Evolutionary conservation across 2,113 vertebrate genomes (phyloP).

Genomic region (Forbesichthys agassizii): DNA sequence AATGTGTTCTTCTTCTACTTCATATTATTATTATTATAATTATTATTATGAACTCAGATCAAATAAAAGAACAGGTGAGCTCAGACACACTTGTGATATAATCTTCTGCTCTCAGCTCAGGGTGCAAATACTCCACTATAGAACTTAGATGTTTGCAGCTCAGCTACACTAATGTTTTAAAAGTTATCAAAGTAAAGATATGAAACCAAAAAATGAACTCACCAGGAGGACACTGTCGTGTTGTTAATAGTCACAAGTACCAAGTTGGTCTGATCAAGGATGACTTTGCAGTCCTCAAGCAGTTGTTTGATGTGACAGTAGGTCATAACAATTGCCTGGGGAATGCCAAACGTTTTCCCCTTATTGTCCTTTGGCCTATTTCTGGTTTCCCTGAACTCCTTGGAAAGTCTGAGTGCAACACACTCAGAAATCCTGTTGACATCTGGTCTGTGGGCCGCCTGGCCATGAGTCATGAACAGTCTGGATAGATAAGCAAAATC

Average conservation of each 20-base stretch:
- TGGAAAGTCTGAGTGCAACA: slow-evolving; percentile 18
- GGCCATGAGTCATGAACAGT: slow-evolving; percentile 37
- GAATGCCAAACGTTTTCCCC: background rate
- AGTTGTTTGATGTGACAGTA: background rate
- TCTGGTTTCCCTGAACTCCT: slow-evolving; percentile 27
- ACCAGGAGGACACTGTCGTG: background rate
- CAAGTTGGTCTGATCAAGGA: background rate
- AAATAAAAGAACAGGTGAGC: no score
- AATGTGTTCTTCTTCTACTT: no score
- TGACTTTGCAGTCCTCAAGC: background rate
- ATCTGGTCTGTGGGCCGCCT: slow-evolving; percentile 19
- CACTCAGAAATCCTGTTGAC: slow-evolving; percentile 27
- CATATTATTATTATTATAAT: no score
- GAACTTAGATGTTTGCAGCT: no score
- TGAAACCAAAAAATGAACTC: background rate
- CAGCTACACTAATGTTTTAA: no score
- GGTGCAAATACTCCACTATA: no score
- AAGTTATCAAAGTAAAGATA: background rate
- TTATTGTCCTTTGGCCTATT: slow-evolving; percentile 34
- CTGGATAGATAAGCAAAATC: background rate
- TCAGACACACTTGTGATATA: no score
- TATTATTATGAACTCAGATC: no score
- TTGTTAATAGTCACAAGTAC: background rate
- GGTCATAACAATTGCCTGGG: background rate
- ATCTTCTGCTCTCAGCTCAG: no score